These are phyloP conservation scores for Crenichthys baileyi DNA, from an alignment of 2,797 vertebrate genomes.

Conservation along the genomic window DNA sequence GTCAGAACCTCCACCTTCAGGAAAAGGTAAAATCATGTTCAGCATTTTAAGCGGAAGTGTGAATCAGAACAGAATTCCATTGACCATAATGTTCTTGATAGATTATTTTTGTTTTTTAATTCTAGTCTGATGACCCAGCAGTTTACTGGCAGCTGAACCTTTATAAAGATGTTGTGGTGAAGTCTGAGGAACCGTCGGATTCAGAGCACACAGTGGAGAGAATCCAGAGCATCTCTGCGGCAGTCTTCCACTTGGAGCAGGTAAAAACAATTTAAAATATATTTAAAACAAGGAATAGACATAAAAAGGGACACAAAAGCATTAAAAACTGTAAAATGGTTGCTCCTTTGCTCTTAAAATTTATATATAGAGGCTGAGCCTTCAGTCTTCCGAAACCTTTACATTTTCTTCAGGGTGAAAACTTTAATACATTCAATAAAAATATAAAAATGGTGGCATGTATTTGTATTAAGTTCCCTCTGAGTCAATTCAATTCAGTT, in stretches of 20 bases:
- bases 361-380: background rate
- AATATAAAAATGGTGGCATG: background rate
- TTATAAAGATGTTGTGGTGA: conserved; percentile 91
- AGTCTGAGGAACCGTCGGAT: conserved; percentile 84
- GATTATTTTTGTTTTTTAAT: conserved; percentile 5
- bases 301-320: background rate
- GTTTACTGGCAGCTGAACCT: conserved; percentile 98
- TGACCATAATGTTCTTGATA: background rate
- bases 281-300: background rate
- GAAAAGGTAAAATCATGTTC: conserved; percentile 86
- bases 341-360: background rate
- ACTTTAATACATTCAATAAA: background rate
- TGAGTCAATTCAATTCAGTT: too few species aligned
- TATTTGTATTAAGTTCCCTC: background rate
- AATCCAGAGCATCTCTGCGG: conserved; percentile 95
- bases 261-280: conserved; percentile 62
- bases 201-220: conserved; percentile 88
- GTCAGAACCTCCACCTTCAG: conserved; percentile 93
- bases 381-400: background rate
- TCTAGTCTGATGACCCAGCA: conserved; percentile 93
- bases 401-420: background rate
- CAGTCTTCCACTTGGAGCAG: conserved; percentile 95
- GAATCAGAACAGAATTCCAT: background rate
- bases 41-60: background rate
- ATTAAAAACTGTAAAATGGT: background rate